Evolutionary conservation across 1,140 invertebrate genomes (phyloP).

Genomic region (Anastrepha obliqua): DNA sequence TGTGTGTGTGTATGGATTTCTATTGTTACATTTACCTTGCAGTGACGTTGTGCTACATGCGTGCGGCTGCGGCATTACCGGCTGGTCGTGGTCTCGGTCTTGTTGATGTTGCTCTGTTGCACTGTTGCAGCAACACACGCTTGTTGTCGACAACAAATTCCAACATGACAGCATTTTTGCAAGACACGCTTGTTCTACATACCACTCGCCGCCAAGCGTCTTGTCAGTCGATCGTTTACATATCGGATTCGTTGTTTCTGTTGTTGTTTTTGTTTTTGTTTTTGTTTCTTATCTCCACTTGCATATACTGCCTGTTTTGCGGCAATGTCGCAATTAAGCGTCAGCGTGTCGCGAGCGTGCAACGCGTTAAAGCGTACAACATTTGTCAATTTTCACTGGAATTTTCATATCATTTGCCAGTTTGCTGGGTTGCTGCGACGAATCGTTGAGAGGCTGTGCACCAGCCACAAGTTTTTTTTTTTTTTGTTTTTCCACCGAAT

Average conservation of each 20-base stretch:
- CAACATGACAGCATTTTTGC: conserved; percentile 41
- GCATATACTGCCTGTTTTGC: conserved; percentile 33
- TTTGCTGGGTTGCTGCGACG: not conserved
- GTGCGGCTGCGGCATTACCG: no score
- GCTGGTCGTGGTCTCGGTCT: no score
- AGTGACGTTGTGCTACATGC: no score
- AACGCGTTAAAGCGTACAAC: conserved; percentile 36
- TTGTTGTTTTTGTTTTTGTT: not conserved
- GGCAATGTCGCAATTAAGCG: conserved; percentile 50
- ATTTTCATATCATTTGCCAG: conserved; percentile 35
- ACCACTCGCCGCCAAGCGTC: not conserved
- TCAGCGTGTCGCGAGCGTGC: conserved; percentile 38
- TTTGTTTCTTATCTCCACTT: conserved; percentile 20
- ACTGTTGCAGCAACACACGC: not conserved
- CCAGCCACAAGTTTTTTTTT: not conserved
- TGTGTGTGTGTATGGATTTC: no score
- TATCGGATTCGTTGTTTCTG: not conserved
- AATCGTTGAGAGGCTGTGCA: not conserved
- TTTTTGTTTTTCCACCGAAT: not conserved
- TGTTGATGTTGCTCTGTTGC: no score
- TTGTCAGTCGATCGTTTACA: not conserved
- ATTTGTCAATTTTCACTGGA: conserved; percentile 49
- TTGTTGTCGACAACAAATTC: conserved; percentile 38
- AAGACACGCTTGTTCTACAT: not conserved
- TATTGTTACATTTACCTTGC: no score